Base-by-base conservation (phyloP, 2,888 invertebrate genomes). In the Agriopis leucophaearia region DNA sequence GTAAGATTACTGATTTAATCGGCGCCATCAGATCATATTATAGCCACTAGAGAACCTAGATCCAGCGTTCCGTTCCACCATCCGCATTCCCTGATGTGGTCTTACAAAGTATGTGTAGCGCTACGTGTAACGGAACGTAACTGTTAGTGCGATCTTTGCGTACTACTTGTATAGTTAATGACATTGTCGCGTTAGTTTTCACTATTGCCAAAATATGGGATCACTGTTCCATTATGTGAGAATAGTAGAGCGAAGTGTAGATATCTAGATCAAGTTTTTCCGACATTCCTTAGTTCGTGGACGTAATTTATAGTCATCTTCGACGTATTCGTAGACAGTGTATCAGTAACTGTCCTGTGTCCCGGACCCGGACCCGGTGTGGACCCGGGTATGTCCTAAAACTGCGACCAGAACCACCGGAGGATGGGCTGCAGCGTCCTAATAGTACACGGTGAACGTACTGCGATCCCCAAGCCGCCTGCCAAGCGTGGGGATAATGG, bases 81-180 rank as follows among this genome's bases (percentile, higher is more conserved):
- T 83, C 83, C 84, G 83, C 85, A 84, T 87, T 86, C 87, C 85
- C 84, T 58, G 56, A 69, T 58, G 56, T 68, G 66, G 60, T 67
- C 64, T 66, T 67, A 69, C 67, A 67, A 61, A 64, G 69, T 64
- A 65, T 69, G 62, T 62, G 59, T 61, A 66, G 42, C 69, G 67
- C 54, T 69, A 60, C 74, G 72, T 66, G 78, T 88, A 88, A 88
- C 89, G 88, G 89, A 84, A 81, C 78, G 80, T 83, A 82, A 86
- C 86, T 81, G 86, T 83, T 78, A 72, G 68, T 74, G 66, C 75
- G 75, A 69, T 78, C 80, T 81, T 82, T 80, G 78, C 83, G 88
- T 86, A 81, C 88, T 75, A 87, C 78, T 88, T 88, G 80, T 78
- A 69, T 74, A 72, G 74, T 70, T 88, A 88, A 88, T 86, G 74